Conservation (phyloP, 2,888 invertebrate genomes). For the Meghimatium bilineatum region DNA sequence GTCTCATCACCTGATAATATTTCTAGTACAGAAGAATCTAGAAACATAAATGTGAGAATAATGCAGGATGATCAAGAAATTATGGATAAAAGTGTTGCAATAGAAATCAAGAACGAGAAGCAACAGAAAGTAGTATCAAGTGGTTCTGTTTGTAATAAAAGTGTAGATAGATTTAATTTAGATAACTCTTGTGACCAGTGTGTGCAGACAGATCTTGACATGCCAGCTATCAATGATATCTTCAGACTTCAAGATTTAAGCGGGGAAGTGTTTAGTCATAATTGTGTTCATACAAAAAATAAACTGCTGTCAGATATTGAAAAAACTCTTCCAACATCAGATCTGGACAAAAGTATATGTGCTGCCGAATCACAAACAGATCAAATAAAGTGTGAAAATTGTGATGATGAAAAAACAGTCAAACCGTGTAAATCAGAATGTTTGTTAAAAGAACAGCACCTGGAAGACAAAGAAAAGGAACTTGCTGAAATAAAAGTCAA, state of each 20-base stretch:
- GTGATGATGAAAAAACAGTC: background rate
- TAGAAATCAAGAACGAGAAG: background rate
- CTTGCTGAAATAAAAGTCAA: conserved; percentile 22
- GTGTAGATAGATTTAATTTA: too few relatives aligned
- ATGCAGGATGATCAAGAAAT: background rate
- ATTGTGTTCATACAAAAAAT: background rate
- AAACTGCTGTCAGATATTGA: conserved; percentile 7
- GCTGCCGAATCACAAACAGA: conserved; percentile 11
- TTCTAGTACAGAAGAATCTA: background rate
- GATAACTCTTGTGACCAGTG: background rate
- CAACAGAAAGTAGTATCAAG: background rate
- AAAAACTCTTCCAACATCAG: background rate
- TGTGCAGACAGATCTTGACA: conserved; percentile 29
- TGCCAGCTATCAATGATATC: background rate
- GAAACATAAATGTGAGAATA: background rate
- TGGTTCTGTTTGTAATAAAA: background rate
- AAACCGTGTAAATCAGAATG: conserved; percentile 3
- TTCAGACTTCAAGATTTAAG: background rate
- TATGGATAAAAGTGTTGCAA: background rate
- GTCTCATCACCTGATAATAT: background rate
- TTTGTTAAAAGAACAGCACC: background rate
- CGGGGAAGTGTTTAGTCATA: too few relatives aligned
- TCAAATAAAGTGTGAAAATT: background rate
- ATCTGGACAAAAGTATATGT: background rate
- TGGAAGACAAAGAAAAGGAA: conserved; percentile 3